These are phyloP conservation scores for Drosophila lowei DNA, from an alignment of 1,140 invertebrate species.

Conservation along the genomic window DNA sequence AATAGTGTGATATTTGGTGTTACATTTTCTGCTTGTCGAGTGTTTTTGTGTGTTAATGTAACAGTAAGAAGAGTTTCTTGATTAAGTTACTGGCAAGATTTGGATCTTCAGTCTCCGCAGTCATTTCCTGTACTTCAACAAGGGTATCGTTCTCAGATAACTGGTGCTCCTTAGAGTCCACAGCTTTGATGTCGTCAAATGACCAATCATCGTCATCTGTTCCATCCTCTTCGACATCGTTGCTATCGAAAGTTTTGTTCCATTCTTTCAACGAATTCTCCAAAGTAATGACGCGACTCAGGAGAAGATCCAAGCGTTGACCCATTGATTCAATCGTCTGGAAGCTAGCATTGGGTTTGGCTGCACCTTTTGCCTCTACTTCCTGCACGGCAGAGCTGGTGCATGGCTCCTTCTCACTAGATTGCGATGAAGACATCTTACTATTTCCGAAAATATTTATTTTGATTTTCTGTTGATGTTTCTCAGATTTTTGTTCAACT, in stretches of 20 bases:
- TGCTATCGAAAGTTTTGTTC: not conserved
- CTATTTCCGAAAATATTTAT: not conserved
- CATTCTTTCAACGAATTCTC: slow-evolving; percentile 26
- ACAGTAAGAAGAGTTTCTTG: too few species aligned
- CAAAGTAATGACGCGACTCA: slow-evolving; percentile 25
- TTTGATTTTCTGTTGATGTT: not conserved
- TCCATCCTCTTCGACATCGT: not conserved
- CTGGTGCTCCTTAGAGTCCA: too few species aligned
- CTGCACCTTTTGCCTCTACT: not conserved
- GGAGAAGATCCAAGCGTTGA: slow-evolving; percentile 14
- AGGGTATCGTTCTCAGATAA: too few species aligned
- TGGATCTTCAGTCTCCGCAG: too few species aligned
- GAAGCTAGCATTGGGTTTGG: not conserved
- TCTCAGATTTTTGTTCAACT: not conserved
- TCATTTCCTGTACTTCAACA: too few species aligned
- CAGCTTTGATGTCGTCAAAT: not conserved
- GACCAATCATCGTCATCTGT: not conserved
- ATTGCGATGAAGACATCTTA: not conserved
- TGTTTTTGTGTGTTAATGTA: too few species aligned
- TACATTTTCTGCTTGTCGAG: too few species aligned
- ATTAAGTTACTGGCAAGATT: too few species aligned
- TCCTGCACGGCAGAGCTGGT: not conserved
- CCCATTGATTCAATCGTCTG: slow-evolving; percentile 25
- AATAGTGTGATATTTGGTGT: too few species aligned
- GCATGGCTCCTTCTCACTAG: not conserved